Evolutionary conservation across 2,113 vertebrate species (phyloP).

Genomic region (Muntiacus muntjak): DNA sequence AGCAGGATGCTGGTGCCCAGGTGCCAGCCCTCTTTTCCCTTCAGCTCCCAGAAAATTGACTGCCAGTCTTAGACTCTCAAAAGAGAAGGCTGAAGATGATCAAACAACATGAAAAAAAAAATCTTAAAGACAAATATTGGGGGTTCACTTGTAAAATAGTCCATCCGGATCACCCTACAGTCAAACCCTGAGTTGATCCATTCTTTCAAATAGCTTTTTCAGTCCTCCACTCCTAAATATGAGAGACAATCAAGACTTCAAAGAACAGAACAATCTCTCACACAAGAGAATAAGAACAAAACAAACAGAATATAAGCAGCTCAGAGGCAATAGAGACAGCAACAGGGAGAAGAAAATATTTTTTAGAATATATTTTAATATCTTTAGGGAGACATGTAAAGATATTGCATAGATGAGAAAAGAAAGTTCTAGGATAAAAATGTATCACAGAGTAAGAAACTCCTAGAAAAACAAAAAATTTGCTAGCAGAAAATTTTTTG

Average conservation of each 20-base stretch:
- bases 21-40: background rate
- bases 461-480: background rate
- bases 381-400: background rate
- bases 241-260: background rate
- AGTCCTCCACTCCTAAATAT: background rate
- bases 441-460: background rate
- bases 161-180: too few relatives aligned
- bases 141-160: background rate
- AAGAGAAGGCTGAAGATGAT: background rate
- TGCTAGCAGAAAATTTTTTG: background rate
- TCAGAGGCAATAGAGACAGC: background rate
- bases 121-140: background rate
- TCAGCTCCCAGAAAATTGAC: background rate
- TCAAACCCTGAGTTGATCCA: background rate
- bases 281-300: background rate
- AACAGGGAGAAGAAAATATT: background rate
- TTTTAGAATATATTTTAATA: background rate
- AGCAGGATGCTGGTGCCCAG: too few relatives aligned
- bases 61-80: background rate
- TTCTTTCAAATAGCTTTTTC: background rate
- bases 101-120: background rate
- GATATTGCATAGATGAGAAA: background rate
- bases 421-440: background rate
- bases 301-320: background rate
- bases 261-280: background rate